Evolutionary conservation across 37 sponge, comb jelly and placozoan genomes (phyloP).

Genomic region (Aplysina aerophoba): DNA sequence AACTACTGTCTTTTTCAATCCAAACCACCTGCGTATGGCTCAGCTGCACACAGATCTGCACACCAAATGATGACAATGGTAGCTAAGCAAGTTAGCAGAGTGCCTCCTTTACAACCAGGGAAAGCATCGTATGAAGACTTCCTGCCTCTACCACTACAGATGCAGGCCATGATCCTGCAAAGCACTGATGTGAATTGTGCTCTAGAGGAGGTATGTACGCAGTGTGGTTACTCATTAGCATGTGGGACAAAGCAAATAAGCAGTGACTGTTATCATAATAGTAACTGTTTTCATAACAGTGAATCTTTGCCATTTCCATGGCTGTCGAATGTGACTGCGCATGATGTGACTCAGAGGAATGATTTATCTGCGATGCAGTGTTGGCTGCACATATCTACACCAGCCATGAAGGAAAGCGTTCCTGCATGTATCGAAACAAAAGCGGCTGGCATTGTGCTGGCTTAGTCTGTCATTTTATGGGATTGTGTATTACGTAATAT

Average conservation of each 20-base stretch:
- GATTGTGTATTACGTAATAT: too few relatives aligned
- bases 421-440: too few relatives aligned
- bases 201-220: constrained; percentile 1
- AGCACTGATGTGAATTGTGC: neutral
- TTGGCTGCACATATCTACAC: neutral
- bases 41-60: constrained; percentile 15
- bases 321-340: neutral
- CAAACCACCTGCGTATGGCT: neutral
- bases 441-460: too few relatives aligned
- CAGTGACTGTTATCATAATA: neutral
- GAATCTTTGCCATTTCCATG: neutral
- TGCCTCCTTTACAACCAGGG: neutral
- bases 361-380: too few relatives aligned
- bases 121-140: neutral
- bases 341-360: neutral
- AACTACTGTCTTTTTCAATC: constrained; percentile 13
- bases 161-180: constrained; percentile 18
- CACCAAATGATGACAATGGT: neutral
- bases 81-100: neutral
- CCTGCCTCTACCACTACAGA: neutral
- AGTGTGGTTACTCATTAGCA: too few relatives aligned
- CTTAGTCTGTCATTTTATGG: too few relatives aligned
- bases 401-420: too few relatives aligned
- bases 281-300: neutral
- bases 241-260: neutral